Evolutionary conservation across 2,797 vertebrate species (phyloP), one percentile per base, ranked within the genome.

Genomic region (Gambusia yucatana): DNA sequence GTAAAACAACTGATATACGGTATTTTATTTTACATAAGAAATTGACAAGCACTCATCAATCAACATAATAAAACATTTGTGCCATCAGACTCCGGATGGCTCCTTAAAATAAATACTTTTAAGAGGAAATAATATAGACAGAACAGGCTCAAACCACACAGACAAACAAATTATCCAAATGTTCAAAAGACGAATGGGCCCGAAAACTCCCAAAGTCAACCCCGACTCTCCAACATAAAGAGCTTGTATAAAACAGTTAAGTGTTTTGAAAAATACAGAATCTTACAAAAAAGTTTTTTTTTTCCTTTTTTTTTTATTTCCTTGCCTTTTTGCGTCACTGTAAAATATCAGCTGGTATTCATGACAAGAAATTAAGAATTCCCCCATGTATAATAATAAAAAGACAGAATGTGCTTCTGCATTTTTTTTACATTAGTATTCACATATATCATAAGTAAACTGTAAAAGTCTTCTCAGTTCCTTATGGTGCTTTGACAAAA

Each of bases 61-160:
- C 89, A 92, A 95, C 94, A 94, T 94, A 93, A 93, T 94, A 95
- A 95, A 96, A 95, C 91, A 90, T 91, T 92, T 93, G 86, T 77
- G 87, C 94, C 94, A 89, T 82, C 90, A 78, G 94, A 94, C 85
- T 91, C 89, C 88, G 22, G 78, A 91, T 70, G 92, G 95, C 90
- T 89, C 88, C 81, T 94, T 94, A 95, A 96, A 96, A 96, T 96
- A 96, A 96, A 96, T 96, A 96, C 94, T 95, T 95, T 93, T 89
- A 95, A 94, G 91, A 95, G 92, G 91, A 94, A 95, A 96, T 92
- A 95, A 95, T 95, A 94, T 94, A 95, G 93, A 96, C 92, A 94
- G 90, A 93, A 91, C 93, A 95, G 93, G 93, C 92, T 91, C 91
- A 93, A 94, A 95, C 88, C 90, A 91, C 93, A 93, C 91, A 61